Conservation (phyloP, 2,797 vertebrate species). For the Phaenicophaeus curvirostris region DNA sequence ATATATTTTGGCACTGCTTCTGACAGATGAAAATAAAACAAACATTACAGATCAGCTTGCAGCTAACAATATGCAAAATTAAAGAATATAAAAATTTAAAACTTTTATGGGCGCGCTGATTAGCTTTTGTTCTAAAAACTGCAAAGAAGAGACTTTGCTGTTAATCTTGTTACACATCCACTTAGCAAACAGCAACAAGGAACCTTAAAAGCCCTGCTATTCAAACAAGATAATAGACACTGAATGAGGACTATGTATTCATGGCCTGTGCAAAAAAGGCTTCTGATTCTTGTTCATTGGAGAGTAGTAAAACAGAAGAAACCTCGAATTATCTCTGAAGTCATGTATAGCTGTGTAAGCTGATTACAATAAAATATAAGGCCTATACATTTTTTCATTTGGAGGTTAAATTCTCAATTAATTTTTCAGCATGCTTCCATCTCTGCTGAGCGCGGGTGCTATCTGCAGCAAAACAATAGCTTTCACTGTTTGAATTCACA, state of each 20-base stretch:
- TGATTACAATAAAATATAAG: conserved; percentile 62
- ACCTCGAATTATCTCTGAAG: conserved; percentile 63
- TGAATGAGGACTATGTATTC: conserved; percentile 57
- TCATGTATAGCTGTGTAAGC: conserved; percentile 57
- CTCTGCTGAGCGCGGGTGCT: conserved; percentile 58
- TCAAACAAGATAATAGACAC: conserved; percentile 62
- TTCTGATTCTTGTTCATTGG: conserved; percentile 38
- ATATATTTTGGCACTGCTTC: conserved; percentile 64
- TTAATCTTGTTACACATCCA: conserved; percentile 71
- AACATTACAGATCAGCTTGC: conserved; percentile 63
- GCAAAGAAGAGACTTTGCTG: conserved; percentile 42
- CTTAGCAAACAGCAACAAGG: conserved; percentile 70
- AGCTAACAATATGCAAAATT: conserved; percentile 76
- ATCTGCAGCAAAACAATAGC: conserved; percentile 75
- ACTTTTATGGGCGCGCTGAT: conserved; percentile 60
- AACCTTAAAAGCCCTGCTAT: conserved; percentile 65
- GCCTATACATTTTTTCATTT: conserved; percentile 71
- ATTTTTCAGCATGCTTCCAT: conserved; percentile 72
- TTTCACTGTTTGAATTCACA: conserved; percentile 47
- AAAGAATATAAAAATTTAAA: conserved; percentile 69
- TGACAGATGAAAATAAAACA: conserved; percentile 73
- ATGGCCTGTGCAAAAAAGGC: conserved; percentile 41
- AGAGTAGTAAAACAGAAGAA: conserved; percentile 63
- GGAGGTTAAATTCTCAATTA: conserved; percentile 85
- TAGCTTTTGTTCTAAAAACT: conserved; percentile 66